Evolutionary conservation across 2,797 vertebrate genomes (phyloP).

Genomic region (Mus minutoides): DNA sequence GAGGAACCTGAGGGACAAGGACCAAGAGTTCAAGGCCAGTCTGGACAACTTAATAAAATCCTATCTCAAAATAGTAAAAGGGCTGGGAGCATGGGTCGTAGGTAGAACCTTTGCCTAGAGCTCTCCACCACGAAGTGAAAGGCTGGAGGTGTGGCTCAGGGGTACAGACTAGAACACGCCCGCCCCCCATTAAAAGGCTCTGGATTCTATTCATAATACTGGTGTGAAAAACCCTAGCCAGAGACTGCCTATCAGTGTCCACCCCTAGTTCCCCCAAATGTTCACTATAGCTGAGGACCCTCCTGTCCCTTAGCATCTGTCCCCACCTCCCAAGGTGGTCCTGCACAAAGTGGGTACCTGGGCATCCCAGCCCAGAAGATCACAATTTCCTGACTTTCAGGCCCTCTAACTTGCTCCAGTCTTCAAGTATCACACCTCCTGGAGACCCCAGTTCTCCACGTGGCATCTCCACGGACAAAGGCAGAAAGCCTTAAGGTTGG

Average conservation of each 20-base stretch:
- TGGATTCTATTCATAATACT: neutral
- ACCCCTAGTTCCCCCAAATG: neutral
- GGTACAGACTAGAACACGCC: neutral
- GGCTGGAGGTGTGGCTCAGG: neutral
- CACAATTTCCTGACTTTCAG: neutral
- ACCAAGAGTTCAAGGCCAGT: neutral
- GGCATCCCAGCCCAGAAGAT: neutral
- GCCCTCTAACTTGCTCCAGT: neutral
- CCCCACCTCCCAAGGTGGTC: fast-evolving
- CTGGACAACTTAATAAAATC: neutral
- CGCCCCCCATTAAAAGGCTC: neutral
- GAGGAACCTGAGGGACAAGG: too few relatives aligned
- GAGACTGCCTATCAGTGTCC: neutral
- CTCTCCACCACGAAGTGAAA: too few relatives aligned
- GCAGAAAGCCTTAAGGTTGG: neutral
- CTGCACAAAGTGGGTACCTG: neutral
- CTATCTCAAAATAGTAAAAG: neutral
- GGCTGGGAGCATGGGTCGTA: neutral
- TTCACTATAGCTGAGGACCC: neutral
- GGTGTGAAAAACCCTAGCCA: neutral
- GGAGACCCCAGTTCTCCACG: neutral
- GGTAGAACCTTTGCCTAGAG: neutral
- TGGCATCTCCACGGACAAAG: neutral
- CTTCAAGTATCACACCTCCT: neutral
- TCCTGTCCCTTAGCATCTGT: neutral